Base-by-base conservation (phyloP, 2,888 invertebrate genomes). In the Eristalis arbustorum region DNA sequence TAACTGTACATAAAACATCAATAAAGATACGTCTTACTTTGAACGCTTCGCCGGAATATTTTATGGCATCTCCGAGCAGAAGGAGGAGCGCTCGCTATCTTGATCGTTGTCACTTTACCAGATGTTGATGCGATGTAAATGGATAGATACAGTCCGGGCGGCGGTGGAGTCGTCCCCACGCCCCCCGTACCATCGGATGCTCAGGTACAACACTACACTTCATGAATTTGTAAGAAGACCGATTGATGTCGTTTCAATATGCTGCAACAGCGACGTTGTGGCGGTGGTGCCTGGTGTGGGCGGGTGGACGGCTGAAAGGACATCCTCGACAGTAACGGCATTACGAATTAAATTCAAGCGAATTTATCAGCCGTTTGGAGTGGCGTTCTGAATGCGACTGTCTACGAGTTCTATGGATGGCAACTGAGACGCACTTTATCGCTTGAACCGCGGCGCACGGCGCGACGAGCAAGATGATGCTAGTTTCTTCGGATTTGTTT, bases 81-180 rank as follows among this genome's bases (percentile, higher is more conserved):
- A 18, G 49, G 8, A 18, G 49, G 18, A 8, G 49, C 34, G 37
- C n/a, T n/a, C 73, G 72, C 68, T 74, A 85, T 85, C 85, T 77
- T 85, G 85, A 85, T 85, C 82, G 85, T 77, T 85, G 85, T 85
- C 77, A 82, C 85, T 85, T 77, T 67, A 69, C 69, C 82, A 82
- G 85, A 85, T 85, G 82, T 64, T 85, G 85, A 85, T 76, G 69
- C 82, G 76, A 74, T 84, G 73, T 85, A 77, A 66, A 85, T 85
- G 81, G 81, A 73, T 75, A 81, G 68, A 73, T 85, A 42, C 14
- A 81, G 57, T 62, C 66, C 59, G 63, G 74, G 63, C 73, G n/a
- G n/a, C n/a, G n/a, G n/a, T n/a, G n/a, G n/a, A n/a, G n/a, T n/a
- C n/a, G n/a, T n/a, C n/a, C n/a, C n/a, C n/a, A n/a, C n/a, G n/a